Base-by-base conservation (phyloP, 2,888 invertebrate species). In the Epirrita christyi region DNA sequence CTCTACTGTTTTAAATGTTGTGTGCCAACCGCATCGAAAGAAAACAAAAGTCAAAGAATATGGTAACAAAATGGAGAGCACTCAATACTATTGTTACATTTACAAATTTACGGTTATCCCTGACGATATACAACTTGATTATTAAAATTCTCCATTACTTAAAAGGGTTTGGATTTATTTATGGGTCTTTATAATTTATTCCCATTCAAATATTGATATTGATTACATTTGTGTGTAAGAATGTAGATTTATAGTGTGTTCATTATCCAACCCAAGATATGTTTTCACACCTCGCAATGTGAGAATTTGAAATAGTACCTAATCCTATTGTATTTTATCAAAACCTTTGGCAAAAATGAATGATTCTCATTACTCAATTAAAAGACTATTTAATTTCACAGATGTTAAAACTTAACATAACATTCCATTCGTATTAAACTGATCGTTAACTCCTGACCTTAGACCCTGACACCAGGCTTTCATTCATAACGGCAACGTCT, bases 11-110 rank as follows among this genome's bases (percentile, higher is more conserved):
- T 40, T 0, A 46, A 9, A 38, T 6, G 0, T 44, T 49, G 34
- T 34, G 55, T 55, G 55, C 40, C 6, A 29, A 21, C 32, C 72
- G 76, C 71, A 72, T 76, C 71, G 71, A 69, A 69, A 70, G 74
- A 80, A 82, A 83, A 87, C 83, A 85, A 83, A 85, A 82, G 79
- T 73, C 70, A 64, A 67, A 71, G 75, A 73, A 76, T 81, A 76
- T 67, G 68, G 78, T 82, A 82, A 82, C 81, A 84, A 83, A 83
- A 80, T 79, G 77, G 76, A 75, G 78, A 73, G 70, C 75, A 77
- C 76, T 81, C 78, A 78, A 82, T 80, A 75, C 71, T 74, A 81
- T 85, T 81, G 81, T 78, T 72, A 73, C 73, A 75, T 75, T 77
- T 75, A 83, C 76, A 80, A 58, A 79, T 85, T 85, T 85, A 86